Percentiles rank a stretch among this genome's conserved stretches.
phyloP scores from a whole-genome alignment of 2,888 invertebrate genomes.

The Drosophila koepferae region DNA sequence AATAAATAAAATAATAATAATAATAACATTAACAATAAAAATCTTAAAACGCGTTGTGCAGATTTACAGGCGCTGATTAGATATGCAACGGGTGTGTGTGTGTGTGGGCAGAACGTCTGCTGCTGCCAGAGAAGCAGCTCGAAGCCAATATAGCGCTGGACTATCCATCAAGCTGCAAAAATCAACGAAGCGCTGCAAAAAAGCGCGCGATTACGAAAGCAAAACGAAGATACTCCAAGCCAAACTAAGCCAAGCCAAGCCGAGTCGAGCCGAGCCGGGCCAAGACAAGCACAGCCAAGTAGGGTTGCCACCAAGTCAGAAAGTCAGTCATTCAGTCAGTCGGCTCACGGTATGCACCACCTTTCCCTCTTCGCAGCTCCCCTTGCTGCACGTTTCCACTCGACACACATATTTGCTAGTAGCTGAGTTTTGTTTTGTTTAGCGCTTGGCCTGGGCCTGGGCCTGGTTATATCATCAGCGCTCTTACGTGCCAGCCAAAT shows the following conservation, averaged over 20 bases:
- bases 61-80: conserved; percentile 69
- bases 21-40: conserved; percentile 43
- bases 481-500: conserved; percentile 79
- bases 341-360: conserved; percentile 66
- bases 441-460: conserved; percentile 65
- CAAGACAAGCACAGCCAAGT: conserved; percentile 51
- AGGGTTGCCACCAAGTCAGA: conserved; percentile 64
- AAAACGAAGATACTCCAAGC: conserved; percentile 70
- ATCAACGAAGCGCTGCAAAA: conserved; percentile 82
- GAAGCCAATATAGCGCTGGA: conserved; percentile 76
- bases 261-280: conserved; percentile 18
- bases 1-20: no score
- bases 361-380: not conserved
- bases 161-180: conserved; percentile 65
- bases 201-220: conserved; percentile 68
- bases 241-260: conserved; percentile 33
- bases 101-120: conserved; percentile 67
- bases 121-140: conserved; percentile 64
- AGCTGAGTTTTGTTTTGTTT: conserved; percentile 76
- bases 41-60: conserved; percentile 63
- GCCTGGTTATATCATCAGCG: conserved; percentile 74
- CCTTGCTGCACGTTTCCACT: not conserved
- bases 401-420: conserved; percentile 75
- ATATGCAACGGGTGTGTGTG: conserved; percentile 25
- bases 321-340: conserved; percentile 61